phyloP scores from a whole-genome alignment of 1,140 invertebrate species.

The Trichoplusia ni region DNA sequence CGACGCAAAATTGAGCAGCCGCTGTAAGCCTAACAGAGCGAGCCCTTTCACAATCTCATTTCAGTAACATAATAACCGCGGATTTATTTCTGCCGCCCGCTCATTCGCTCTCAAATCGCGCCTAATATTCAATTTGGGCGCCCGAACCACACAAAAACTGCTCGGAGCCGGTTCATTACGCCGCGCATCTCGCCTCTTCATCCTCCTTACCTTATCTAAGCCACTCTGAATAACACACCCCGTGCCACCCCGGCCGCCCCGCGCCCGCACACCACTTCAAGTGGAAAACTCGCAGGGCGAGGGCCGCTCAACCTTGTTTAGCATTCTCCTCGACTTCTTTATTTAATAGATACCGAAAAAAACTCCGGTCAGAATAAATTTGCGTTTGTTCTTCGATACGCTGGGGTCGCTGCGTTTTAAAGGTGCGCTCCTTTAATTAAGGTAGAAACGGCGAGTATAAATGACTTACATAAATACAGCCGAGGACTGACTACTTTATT shows the following conservation, averaged over 20 bases:
- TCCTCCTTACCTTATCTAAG: conserved; percentile 80
- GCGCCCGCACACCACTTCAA: conserved; percentile 66
- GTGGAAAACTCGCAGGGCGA: conserved; percentile 77
- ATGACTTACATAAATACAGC: conserved; percentile 57
- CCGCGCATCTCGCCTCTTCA: conserved; percentile 76
- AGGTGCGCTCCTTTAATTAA: conserved; percentile 70
- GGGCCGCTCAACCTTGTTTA: conserved; percentile 78
- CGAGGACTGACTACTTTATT: conserved; percentile 59
- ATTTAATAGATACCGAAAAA: conserved; percentile 79
- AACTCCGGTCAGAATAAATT: conserved; percentile 75
- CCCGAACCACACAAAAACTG: conserved; percentile 78
- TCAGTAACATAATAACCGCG: conserved; percentile 77
- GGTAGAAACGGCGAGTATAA: conserved; percentile 61
- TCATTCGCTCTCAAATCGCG: conserved; percentile 76
- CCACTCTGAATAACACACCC: conserved; percentile 71
- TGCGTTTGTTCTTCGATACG: conserved; percentile 70
- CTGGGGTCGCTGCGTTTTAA: conserved; percentile 57
- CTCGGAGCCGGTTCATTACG: conserved; percentile 77
- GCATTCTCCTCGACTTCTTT: conserved; percentile 79
- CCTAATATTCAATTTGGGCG: conserved; percentile 80
- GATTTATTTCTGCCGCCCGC: conserved; percentile 74
- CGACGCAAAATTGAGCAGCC: conserved; percentile 68
- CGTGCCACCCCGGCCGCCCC: conserved; percentile 50
- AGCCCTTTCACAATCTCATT: conserved; percentile 73
- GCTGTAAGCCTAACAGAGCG: conserved; percentile 58